phyloP scores from a whole-genome alignment of 2,113 vertebrate species.

The Pampusana beccarii region DNA sequence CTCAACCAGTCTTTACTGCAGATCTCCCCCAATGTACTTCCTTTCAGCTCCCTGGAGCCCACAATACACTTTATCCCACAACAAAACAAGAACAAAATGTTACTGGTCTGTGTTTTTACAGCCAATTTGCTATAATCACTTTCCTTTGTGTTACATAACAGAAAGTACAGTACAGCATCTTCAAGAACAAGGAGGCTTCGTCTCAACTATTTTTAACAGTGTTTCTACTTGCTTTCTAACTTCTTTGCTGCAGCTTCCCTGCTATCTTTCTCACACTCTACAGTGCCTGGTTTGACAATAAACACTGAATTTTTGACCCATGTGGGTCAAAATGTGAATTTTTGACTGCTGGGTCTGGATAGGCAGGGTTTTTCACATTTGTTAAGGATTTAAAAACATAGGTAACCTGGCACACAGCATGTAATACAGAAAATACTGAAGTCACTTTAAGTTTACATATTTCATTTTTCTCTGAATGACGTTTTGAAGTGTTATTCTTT shows the following conservation, averaged over 20 bases:
- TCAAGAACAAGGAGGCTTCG: neutral
- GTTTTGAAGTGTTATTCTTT: neutral
- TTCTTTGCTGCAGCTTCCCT: constrained; percentile 7
- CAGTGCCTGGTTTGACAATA: neutral
- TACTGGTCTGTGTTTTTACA: constrained; percentile 45
- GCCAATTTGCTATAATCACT: constrained; percentile 57
- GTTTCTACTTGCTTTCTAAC: neutral
- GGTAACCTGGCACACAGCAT: neutral
- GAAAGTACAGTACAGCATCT: constrained; percentile 38
- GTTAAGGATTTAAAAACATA: neutral
- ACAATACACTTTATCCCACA: neutral
- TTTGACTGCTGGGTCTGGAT: neutral
- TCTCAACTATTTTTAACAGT: constrained; percentile 50
- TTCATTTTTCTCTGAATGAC: neutral
- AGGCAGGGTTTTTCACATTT: neutral
- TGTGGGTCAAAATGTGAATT: no score
- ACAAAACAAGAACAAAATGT: constrained; percentile 61
- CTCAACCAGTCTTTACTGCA: neutral
- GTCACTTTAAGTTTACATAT: neutral
- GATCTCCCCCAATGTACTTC: neutral
- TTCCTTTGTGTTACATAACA: constrained; percentile 55
- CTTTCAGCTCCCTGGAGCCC: constrained; percentile 1
- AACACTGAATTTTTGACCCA: neutral
- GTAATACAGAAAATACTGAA: neutral
- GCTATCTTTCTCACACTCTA: neutral